A percentile compares a stretch with the other conserved stretches of the same genome.
Evolutionary conservation across 1,140 invertebrate genomes (phyloP).

Genomic region (Cydia fagiglandana): DNA sequence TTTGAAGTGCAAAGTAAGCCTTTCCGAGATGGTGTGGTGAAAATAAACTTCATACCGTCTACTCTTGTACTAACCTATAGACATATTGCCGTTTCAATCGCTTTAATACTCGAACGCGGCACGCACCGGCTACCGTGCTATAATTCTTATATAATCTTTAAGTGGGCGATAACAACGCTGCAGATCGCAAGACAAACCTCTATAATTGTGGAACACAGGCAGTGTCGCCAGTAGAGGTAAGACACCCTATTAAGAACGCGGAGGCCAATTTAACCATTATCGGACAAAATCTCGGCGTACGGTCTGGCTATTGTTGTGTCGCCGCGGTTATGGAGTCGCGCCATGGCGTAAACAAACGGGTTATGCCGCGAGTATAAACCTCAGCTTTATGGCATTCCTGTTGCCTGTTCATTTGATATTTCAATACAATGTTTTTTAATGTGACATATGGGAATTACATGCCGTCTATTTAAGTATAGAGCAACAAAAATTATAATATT

Average conservation of each 20-base stretch:
- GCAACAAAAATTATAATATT: too few species aligned
- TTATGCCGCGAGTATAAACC: conserved; percentile 44
- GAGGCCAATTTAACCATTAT: conserved; percentile 63
- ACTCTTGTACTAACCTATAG: too few species aligned
- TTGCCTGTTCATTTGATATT: conserved; percentile 33
- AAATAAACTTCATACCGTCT: too few species aligned
- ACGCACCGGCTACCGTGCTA: neutral
- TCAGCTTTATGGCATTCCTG: conserved; percentile 58
- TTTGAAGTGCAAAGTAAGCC: too few species aligned
- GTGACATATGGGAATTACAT: neutral
- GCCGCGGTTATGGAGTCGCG: conserved; percentile 45
- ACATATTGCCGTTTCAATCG: neutral
- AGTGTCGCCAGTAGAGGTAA: conserved; percentile 45
- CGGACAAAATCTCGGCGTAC: conserved; percentile 53
- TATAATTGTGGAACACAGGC: conserved; percentile 32
- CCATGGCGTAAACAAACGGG: conserved; percentile 47
- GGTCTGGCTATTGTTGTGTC: conserved; percentile 60
- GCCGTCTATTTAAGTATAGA: neutral
- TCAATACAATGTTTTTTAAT: conserved; percentile 23
- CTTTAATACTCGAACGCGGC: neutral
- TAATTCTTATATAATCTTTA: conserved; percentile 12
- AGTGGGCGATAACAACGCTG: conserved; percentile 20
- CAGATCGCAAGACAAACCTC: conserved; percentile 30
- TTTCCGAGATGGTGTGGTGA: too few species aligned
- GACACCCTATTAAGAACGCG: conserved; percentile 52